Evolutionary conservation across 2,888 invertebrate genomes (phyloP).

Genomic region (Heliconius ethilla): DNA sequence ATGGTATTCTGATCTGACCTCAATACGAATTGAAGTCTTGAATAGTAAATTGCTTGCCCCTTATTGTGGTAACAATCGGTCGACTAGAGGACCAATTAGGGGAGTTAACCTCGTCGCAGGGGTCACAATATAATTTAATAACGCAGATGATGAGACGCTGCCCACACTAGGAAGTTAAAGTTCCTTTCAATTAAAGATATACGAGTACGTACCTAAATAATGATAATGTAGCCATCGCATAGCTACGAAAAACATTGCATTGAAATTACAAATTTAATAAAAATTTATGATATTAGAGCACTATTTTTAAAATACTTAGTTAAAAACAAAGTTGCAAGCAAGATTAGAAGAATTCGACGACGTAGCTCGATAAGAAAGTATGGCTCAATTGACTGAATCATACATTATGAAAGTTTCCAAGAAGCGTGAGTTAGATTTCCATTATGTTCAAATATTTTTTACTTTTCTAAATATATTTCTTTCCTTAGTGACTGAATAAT

Average conservation of each 20-base stretch:
- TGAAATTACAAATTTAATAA: neutral
- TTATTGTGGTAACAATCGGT: constrained; percentile 50
- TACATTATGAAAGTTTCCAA: too few relatives aligned
- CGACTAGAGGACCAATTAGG: constrained; percentile 66
- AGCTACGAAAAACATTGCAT: neutral
- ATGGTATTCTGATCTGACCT: constrained; percentile 35
- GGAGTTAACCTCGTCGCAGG: constrained; percentile 66
- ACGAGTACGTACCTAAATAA: neutral
- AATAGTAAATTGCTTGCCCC: constrained; percentile 52
- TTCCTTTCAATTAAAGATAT: constrained; percentile 7
- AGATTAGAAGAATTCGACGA: too few relatives aligned
- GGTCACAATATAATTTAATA: constrained; percentile 74
- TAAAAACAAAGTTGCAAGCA: too few relatives aligned
- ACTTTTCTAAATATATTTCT: neutral
- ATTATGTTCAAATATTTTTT: neutral
- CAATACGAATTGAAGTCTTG: constrained; percentile 43
- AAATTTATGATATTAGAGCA: neutral
- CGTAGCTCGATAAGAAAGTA: too few relatives aligned
- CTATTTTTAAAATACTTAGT: neutral
- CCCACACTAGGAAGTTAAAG: constrained; percentile 37
- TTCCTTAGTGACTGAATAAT: too few relatives aligned
- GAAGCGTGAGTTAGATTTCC: neutral
- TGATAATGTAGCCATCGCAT: neutral
- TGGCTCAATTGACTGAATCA: too few relatives aligned
- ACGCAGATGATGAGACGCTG: constrained; percentile 50